These are phyloP conservation scores for Nemopilema nomurai DNA, from an alignment of 30 jellyfish, hydroid and myxozoan species.

Conservation along the genomic window DNA sequence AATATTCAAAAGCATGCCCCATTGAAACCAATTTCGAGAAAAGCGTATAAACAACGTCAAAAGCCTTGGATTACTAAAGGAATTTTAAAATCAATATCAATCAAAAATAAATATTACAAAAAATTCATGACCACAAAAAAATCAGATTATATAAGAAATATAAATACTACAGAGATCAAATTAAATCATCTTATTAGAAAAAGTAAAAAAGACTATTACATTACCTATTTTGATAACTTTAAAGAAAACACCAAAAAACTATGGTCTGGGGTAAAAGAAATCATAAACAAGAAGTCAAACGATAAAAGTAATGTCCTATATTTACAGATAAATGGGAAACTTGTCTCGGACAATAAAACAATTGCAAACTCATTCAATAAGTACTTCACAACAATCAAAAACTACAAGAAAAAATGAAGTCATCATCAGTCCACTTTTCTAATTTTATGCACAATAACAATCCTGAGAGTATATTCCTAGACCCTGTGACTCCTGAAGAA, in stretches of 20 bases:
- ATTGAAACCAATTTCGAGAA: constrained; percentile 34
- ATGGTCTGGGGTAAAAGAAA: constrained; percentile 36
- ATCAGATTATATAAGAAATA: constrained; percentile 10
- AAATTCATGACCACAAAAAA: constrained; percentile 7
- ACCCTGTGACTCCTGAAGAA: too few species aligned
- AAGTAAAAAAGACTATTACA: constrained; percentile 13
- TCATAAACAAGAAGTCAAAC: constrained; percentile 26
- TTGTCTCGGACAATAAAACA: neutral
- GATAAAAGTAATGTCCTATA: neutral
- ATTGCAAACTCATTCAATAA: neutral
- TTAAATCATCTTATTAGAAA: constrained; percentile 26
- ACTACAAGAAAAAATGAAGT: too few species aligned
- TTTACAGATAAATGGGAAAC: neutral
- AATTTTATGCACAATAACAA: too few species aligned
- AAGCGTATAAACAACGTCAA: constrained; percentile 30
- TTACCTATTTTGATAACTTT: constrained; percentile 15
- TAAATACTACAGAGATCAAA: constrained; percentile 26
- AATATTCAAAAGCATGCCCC: constrained; percentile 35
- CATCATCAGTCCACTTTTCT: too few species aligned
- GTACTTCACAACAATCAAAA: too few species aligned
- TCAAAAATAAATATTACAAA: constrained; percentile 18
- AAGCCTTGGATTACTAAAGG: constrained; percentile 61
- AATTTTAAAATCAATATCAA: constrained; percentile 28
- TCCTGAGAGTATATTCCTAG: too few species aligned
- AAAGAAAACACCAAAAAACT: constrained; percentile 10